phyloP scores from a whole-genome alignment of 2,888 invertebrate species.

The Sesia bembeciformis region DNA sequence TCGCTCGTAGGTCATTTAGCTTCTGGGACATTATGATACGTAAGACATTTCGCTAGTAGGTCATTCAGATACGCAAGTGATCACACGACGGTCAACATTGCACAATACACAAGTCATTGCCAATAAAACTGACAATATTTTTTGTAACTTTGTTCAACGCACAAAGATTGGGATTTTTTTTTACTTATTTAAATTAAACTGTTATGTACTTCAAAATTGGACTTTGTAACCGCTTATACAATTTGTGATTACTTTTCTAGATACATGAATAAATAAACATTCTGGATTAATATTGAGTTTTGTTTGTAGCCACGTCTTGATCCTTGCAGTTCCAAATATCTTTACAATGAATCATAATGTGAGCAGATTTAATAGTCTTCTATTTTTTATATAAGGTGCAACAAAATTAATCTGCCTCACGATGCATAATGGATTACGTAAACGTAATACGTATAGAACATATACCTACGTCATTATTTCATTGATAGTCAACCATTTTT shows the following conservation, averaged over 20 bases:
- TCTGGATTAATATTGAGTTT: slow-evolving; percentile 10
- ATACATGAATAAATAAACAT: slow-evolving; percentile 56
- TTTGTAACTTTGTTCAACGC: not conserved
- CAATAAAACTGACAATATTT: too few species aligned
- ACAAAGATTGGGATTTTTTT: not conserved
- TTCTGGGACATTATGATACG: too few species aligned
- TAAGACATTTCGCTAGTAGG: too few species aligned
- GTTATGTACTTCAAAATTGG: slow-evolving; percentile 11
- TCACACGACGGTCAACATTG: too few species aligned
- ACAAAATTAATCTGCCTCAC: not conserved
- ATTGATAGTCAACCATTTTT: too few species aligned
- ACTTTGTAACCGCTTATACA: slow-evolving; percentile 47
- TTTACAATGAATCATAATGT: too few species aligned
- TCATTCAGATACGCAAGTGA: too few species aligned
- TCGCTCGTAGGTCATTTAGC: too few species aligned
- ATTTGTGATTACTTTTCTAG: slow-evolving; percentile 41
- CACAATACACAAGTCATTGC: too few species aligned
- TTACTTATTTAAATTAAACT: not conserved
- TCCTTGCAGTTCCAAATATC: too few species aligned
- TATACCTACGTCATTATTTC: not conserved
- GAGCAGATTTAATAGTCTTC: too few species aligned
- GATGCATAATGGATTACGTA: not conserved
- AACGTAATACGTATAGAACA: not conserved
- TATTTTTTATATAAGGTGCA: too few species aligned
- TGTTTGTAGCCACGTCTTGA: not conserved